Conservation (phyloP, 2,888 invertebrate genomes). For the Cerastis leucographa region DNA sequence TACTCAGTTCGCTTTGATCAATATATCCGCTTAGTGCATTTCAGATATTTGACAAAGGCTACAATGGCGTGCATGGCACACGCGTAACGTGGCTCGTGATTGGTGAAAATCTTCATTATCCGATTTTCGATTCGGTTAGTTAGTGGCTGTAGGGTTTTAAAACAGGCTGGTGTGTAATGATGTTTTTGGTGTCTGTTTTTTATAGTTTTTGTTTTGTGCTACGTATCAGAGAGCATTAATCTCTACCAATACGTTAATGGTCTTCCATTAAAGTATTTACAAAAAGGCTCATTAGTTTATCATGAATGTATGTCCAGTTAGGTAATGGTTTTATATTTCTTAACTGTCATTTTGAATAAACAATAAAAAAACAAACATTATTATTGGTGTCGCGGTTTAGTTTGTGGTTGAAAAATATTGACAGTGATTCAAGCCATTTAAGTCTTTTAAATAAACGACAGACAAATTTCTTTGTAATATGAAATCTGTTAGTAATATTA, state of each 20-base stretch:
- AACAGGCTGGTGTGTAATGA: slow-evolving; percentile 6
- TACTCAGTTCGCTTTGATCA: slow-evolving; percentile 59
- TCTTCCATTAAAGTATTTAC: background rate
- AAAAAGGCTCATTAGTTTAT: background rate
- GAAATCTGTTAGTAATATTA: too few species aligned
- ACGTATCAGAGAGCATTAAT: background rate
- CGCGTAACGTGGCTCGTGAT: slow-evolving; percentile 65
- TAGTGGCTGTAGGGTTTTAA: slow-evolving; percentile 29
- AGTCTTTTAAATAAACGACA: background rate
- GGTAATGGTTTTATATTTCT: too few species aligned
- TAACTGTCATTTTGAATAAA: accelerated
- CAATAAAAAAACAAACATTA: background rate
- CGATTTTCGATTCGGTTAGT: slow-evolving; percentile 61
- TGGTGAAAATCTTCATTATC: slow-evolving; percentile 61
- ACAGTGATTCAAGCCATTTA: background rate
- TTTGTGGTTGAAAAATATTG: background rate
- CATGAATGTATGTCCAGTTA: too few species aligned
- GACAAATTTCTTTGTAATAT: too few species aligned
- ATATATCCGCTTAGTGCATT: slow-evolving; percentile 70
- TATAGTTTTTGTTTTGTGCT: background rate
- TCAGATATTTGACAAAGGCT: slow-evolving; percentile 65
- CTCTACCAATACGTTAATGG: background rate
- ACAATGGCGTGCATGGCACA: slow-evolving; percentile 66
- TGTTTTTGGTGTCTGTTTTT: background rate
- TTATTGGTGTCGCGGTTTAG: background rate